Conservation (phyloP, 2,113 vertebrate species). For the Merops nubicus region DNA sequence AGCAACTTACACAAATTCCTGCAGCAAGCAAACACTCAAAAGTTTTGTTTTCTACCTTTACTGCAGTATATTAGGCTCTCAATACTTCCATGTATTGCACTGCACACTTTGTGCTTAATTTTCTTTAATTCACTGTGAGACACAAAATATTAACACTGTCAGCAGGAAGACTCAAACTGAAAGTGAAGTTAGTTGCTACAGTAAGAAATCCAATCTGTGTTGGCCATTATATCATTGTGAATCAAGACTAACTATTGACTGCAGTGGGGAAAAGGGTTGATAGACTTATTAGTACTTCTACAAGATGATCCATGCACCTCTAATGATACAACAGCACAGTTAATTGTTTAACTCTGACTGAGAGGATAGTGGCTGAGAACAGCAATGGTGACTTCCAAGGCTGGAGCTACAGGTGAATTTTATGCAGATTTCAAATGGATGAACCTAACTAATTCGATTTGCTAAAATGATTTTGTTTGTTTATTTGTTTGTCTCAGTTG, state of each 20-base stretch:
- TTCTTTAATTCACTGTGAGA: neutral
- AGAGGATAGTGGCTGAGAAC: neutral
- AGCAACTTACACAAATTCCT: neutral
- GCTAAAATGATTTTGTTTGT: neutral
- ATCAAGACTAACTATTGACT: slow-evolving; percentile 50
- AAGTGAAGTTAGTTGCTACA: neutral
- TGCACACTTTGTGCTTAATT: neutral
- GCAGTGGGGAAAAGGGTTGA: neutral
- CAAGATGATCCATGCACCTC: neutral
- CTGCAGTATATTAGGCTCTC: neutral
- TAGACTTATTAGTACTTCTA: slow-evolving; percentile 9
- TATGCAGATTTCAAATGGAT: neutral
- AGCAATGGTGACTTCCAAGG: neutral
- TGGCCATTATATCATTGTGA: neutral
- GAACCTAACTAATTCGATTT: neutral
- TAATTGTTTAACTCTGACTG: slow-evolving; percentile 1
- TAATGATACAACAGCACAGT: neutral
- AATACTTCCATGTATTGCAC: neutral
- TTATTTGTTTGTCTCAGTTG: neutral
- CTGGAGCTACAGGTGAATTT: neutral
- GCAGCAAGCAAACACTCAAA: neutral
- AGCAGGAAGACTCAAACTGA: neutral
- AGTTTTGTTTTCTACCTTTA: neutral
- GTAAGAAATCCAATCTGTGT: slow-evolving; percentile 19
- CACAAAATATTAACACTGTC: slow-evolving; percentile 12